Conservation (phyloP, 2,888 invertebrate genomes). For the Trachelus troglodyta region DNA sequence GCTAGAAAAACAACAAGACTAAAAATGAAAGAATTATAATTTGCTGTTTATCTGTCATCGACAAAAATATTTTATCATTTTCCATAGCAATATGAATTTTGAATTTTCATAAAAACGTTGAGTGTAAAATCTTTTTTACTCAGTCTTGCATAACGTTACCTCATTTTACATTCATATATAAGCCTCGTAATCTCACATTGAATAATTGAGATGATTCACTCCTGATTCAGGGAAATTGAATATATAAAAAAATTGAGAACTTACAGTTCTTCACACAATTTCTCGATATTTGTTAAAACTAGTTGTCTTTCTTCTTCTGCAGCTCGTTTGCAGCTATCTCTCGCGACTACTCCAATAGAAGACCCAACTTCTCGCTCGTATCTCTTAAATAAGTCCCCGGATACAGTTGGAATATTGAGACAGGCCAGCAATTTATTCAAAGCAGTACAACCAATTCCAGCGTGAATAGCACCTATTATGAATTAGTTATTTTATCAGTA, state of each 20-base stretch:
- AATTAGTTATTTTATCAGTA: background rate
- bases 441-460: conserved; percentile 21
- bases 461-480: conserved; percentile 20
- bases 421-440: conserved; percentile 25
- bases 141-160: no score
- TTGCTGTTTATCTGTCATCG: no score
- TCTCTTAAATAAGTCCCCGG: conserved; percentile 14
- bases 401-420: conserved; percentile 20
- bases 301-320: conserved; percentile 21
- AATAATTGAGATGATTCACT: conserved; percentile 5
- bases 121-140: no score
- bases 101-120: no score
- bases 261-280: conserved; percentile 27
- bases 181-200: background rate
- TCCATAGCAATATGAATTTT: no score
- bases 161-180: no score
- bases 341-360: conserved; percentile 20
- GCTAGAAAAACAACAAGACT: no score
- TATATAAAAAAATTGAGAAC: background rate
- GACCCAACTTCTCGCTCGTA: conserved; percentile 27
- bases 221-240: conserved; percentile 11
- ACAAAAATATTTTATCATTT: no score
- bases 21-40: no score
- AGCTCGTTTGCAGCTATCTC: conserved; percentile 20
- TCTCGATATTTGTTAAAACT: conserved; percentile 22